Conservation (phyloP, 2,888 invertebrate species). For the Tiliacea citrago region DNA sequence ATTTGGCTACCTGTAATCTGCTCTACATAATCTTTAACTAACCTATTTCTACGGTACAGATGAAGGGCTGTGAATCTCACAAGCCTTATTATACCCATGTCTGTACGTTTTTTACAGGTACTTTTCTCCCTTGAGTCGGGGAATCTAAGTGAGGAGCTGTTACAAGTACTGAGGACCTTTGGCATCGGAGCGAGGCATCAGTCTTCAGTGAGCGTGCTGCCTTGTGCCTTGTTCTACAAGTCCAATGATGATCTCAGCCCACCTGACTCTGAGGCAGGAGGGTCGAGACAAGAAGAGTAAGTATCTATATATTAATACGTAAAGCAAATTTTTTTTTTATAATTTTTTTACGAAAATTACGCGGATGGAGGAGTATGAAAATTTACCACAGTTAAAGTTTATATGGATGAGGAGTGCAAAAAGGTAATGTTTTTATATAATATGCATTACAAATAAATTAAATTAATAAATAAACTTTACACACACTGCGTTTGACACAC, state of each 20-base stretch:
- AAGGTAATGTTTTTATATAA: too few species aligned
- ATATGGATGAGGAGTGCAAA: too few species aligned
- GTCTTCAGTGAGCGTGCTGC: constrained; percentile 91
- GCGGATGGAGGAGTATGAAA: too few species aligned
- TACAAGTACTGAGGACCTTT: constrained; percentile 90
- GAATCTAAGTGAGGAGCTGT: constrained; percentile 90
- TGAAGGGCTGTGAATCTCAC: not conserved
- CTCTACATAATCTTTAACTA: not conserved
- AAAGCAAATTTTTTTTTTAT: too few species aligned
- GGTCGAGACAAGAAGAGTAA: constrained; percentile 46
- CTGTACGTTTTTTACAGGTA: constrained; percentile 77
- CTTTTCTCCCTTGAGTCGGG: constrained; percentile 91
- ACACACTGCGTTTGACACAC: too few species aligned
- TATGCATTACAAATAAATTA: too few species aligned
- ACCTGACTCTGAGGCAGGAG: constrained; percentile 32
- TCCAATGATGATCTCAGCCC: constrained; percentile 60
- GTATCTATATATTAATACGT: constrained; percentile 5
- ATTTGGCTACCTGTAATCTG: constrained; percentile 5
- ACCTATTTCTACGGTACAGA: not conserved
- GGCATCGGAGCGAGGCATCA: constrained; percentile 91
- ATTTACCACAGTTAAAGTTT: too few species aligned
- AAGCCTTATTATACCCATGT: not conserved
- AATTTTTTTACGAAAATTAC: too few species aligned
- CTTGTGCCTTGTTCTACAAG: constrained; percentile 91
- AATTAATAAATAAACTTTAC: too few species aligned